phyloP scores from a whole-genome alignment of 1,140 invertebrate genomes.

The Scaptomyza graminum region DNA sequence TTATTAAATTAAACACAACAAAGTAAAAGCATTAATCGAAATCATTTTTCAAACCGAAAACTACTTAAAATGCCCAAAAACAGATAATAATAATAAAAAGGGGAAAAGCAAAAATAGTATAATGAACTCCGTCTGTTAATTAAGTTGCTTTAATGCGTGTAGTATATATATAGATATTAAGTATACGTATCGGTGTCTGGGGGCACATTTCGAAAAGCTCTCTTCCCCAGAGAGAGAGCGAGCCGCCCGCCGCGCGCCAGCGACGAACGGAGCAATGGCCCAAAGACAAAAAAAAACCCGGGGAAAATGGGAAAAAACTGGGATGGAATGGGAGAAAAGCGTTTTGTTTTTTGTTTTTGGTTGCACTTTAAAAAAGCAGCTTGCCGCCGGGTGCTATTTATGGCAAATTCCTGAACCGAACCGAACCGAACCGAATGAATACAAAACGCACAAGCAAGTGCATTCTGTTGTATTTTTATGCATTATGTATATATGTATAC shows the following conservation, averaged over 20 bases:
- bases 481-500: conserved; percentile 16
- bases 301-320: conserved; percentile 5
- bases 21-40: neutral
- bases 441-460: conserved; percentile 63
- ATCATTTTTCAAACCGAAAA: conserved; percentile 7
- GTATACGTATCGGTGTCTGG: conserved; percentile 4
- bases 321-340: neutral
- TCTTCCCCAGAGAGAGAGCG: neutral
- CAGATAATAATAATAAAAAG: conserved; percentile 25
- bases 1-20: too few species aligned
- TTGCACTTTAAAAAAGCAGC: conserved; percentile 46
- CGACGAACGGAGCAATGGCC: conserved; percentile 23
- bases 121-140: conserved; percentile 23
- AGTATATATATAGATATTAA: neutral
- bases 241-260: too few species aligned
- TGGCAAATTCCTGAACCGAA: conserved; percentile 67
- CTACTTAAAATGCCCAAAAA: conserved; percentile 44
- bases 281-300: neutral
- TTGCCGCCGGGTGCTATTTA: conserved; percentile 62
- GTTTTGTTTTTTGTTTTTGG: too few species aligned
- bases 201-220: conserved; percentile 23
- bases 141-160: conserved; percentile 11
- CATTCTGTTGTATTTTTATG: conserved; percentile 24
- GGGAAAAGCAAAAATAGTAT: too few species aligned
- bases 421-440: conserved; percentile 33